Base-by-base conservation (phyloP, 2,888 invertebrate genomes). In the Andrena praecox region DNA sequence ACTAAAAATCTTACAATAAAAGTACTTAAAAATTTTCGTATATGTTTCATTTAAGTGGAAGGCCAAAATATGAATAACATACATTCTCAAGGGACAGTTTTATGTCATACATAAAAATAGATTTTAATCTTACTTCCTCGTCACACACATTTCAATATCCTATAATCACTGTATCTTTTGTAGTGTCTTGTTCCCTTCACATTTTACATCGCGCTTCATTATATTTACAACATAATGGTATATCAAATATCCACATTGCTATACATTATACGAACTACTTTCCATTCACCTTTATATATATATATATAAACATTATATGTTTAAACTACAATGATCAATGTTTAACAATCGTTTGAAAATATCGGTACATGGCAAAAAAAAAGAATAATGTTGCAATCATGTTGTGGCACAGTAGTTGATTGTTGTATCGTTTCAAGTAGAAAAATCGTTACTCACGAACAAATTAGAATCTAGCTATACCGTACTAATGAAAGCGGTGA, bases 51-150 rank as follows among this genome's bases (percentile, higher is more conserved):
- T 83, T 59, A 85, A 89, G 88, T 87, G 85, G 80, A 84, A 87
- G 91, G 87, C 88, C 86, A 90, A 89, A 85, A 89, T 82, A 76
- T 62, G 84, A 60, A 77, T 69, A 83, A 82, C 82, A 85, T 82
- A 85, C 85, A 87, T 81, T 85, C 81, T 70, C 72, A 77, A 87
- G 83, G 64, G 82, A 88, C 71, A 77, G 71, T 88, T 86, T 84
- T 70, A 84, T 84, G 79, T 82, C 84, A 89, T 85, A 89, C 91
- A 90, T 88, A 88, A 91, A 91, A 91, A 91, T 91, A 90, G 85
- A 87, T 87, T 87, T 87, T 80, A 83, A 89, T 89, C 75, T 89
- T 85, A 85, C 76, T 86, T 79, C 80, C 84, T 87, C 73, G 83
- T 88, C 85, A 84, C 85, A 79, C 74, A 67, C 75, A 63, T 75